Evolutionary conservation across 2,888 invertebrate species (phyloP).

Genomic region (Rhagonycha lutea): DNA sequence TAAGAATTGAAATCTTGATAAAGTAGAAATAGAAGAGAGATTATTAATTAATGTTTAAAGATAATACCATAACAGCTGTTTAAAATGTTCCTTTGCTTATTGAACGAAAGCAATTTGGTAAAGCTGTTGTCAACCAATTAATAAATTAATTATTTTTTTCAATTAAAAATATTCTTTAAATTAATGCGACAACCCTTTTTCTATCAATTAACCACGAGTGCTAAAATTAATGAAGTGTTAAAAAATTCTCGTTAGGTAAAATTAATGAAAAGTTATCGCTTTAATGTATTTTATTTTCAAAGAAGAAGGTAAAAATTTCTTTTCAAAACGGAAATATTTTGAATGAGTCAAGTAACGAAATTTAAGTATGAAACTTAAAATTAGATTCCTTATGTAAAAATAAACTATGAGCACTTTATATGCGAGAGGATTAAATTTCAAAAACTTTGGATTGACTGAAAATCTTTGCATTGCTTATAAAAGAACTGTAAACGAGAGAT

Average conservation of each 20-base stretch:
- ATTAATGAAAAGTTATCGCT: background rate
- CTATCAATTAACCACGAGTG: background rate
- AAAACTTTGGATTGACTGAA: background rate
- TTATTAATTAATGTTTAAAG: background rate
- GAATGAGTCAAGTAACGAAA: background rate
- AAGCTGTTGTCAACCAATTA: background rate
- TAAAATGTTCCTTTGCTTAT: background rate
- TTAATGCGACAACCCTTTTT: background rate
- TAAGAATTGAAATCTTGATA: background rate
- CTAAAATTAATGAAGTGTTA: background rate
- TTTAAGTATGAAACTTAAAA: background rate
- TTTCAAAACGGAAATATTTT: background rate
- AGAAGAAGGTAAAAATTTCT: background rate
- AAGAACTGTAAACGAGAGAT: background rate
- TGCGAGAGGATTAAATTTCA: background rate
- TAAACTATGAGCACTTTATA: constrained; percentile 1
- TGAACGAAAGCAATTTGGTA: background rate
- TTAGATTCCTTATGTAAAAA: constrained; percentile 1
- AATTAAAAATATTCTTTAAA: background rate
- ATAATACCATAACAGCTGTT: background rate
- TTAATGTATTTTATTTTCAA: background rate
- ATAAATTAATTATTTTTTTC: background rate
- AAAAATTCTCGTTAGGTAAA: background rate
- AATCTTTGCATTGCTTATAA: background rate
- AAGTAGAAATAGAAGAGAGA: background rate